Evolutionary conservation across 2,113 vertebrate genomes (phyloP).

Genomic region (Salminus brasiliensis): DNA sequence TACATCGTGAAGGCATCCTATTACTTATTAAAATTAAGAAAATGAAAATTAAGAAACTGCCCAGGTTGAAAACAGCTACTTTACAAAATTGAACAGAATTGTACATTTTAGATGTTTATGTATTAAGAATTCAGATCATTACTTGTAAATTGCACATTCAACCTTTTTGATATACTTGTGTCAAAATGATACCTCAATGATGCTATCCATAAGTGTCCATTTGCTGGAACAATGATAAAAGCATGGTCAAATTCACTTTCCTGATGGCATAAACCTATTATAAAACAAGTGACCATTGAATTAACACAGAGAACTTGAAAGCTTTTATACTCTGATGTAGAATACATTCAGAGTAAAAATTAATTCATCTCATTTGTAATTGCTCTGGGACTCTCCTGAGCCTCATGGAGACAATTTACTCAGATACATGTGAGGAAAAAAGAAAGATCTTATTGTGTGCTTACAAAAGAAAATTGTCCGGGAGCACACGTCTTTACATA

Average conservation of each 20-base stretch:
- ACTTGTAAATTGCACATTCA: slow-evolving; percentile 55
- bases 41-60: no score
- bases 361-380: slow-evolving; percentile 69
- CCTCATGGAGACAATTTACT: slow-evolving; percentile 62
- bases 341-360: slow-evolving; percentile 64
- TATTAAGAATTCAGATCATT: slow-evolving; percentile 57
- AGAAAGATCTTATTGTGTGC: slow-evolving; percentile 33
- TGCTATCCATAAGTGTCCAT: slow-evolving; percentile 68
- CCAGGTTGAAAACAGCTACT: background rate
- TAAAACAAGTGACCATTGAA: slow-evolving; percentile 72
- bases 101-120: slow-evolving; percentile 29
- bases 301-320: slow-evolving; percentile 72
- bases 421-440: slow-evolving; percentile 39
- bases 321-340: slow-evolving; percentile 72
- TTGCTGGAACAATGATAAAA: slow-evolving; percentile 69
- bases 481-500: background rate
- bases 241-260: slow-evolving; percentile 65
- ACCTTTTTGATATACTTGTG: slow-evolving; percentile 62
- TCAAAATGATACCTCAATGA: slow-evolving; percentile 64
- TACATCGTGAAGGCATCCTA: no score
- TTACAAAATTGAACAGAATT: background rate
- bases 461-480: slow-evolving; percentile 1
- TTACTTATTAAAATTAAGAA: no score
- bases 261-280: slow-evolving; percentile 68
- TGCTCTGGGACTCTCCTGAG: slow-evolving; percentile 63